A percentile compares a stretch with the other conserved stretches of the same genome.
Evolutionary conservation across 2,113 vertebrate species (phyloP).

Genomic region (Gopherus flavomarginatus): DNA sequence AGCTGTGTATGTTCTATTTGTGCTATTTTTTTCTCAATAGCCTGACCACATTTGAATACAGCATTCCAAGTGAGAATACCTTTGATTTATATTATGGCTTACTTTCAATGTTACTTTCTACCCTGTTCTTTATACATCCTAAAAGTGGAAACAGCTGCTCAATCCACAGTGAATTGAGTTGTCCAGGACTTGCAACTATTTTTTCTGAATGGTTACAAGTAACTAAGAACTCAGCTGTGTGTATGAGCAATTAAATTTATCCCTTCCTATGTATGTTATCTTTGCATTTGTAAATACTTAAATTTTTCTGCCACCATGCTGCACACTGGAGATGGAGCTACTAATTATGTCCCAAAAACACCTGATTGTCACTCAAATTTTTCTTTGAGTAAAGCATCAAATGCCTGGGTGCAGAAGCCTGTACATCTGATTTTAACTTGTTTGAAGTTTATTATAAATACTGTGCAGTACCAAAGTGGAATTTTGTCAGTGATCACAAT

Average conservation of each 20-base stretch:
- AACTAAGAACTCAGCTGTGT: background rate
- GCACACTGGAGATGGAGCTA: accelerated
- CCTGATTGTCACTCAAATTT: background rate
- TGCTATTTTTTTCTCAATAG: background rate
- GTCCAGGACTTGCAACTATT: background rate
- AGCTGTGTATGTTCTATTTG: background rate
- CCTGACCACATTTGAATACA: background rate
- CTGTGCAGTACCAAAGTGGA: background rate
- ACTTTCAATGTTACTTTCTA: background rate
- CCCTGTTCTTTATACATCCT: background rate
- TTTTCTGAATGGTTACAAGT: background rate
- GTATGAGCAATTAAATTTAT: background rate
- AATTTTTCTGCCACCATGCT: background rate
- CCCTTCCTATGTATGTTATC: background rate
- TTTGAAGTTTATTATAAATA: background rate
- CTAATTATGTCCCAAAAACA: background rate
- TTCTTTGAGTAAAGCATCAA: background rate
- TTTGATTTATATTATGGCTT: background rate
- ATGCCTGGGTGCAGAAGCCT: background rate
- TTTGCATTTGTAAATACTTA: background rate
- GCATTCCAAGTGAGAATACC: background rate
- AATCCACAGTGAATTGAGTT: background rate
- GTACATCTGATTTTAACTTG: background rate
- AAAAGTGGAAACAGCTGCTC: accelerated
- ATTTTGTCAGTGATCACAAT: background rate